Conservation (phyloP, 30 jellyfish, hydroid and myxozoan genomes). For the Cassiopea xamachana region DNA sequence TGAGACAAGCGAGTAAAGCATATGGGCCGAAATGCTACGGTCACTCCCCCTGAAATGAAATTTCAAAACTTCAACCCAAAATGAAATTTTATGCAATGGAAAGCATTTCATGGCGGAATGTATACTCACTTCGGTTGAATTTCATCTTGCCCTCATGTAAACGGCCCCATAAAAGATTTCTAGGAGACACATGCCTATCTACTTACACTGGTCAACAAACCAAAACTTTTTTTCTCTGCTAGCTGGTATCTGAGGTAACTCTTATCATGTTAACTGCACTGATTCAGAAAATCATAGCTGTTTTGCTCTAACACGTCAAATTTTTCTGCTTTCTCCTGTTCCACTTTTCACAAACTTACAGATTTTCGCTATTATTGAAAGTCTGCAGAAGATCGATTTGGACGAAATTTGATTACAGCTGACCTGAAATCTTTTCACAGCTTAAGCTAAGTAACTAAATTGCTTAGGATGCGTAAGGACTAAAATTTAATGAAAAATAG, state of each 20-base stretch:
- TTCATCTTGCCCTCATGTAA: too few species aligned
- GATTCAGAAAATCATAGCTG: slow-evolving; percentile 4
- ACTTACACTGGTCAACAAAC: slow-evolving; percentile 10
- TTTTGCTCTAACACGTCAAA: slow-evolving; percentile 21
- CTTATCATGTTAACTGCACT: background rate
- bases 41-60: too few species aligned
- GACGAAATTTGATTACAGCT: background rate
- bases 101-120: too few species aligned
- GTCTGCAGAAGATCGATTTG: background rate
- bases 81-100: too few species aligned
- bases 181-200: too few species aligned
- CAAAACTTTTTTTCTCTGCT: slow-evolving; percentile 6
- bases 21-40: too few species aligned
- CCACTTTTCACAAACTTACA: background rate
- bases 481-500: background rate
- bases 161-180: too few species aligned
- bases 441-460: background rate
- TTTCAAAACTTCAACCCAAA: too few species aligned
- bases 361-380: slow-evolving; percentile 8
- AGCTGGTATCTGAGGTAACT: slow-evolving; percentile 13
- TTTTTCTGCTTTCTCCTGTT: slow-evolving; percentile 12
- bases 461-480: background rate
- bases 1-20: too few species aligned
- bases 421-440: background rate
- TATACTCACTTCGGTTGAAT: too few species aligned